Base-by-base conservation (phyloP, 2,797 vertebrate genomes). In the Lophius americanus region DNA sequence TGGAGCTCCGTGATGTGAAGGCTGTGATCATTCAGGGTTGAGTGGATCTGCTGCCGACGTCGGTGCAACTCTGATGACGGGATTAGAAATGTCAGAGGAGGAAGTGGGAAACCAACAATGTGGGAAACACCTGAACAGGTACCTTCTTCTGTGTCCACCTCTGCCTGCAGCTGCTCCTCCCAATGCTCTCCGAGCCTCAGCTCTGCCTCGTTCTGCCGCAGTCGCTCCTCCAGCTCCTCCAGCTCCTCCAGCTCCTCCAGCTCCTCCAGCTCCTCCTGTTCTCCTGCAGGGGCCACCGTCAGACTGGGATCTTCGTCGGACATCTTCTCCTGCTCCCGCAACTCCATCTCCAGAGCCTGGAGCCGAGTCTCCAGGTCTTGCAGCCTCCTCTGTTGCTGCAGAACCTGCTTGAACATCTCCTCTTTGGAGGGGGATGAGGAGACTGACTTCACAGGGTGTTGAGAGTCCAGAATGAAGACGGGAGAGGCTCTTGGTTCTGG, bases 201-300 rank as follows among this genome's bases (percentile, higher is more conserved):
- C 83, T 96, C 95, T 0, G 78, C 92, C 4, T 96, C 89, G 0
- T 95, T 97, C 70, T 90, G 89, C 63, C 81, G 91, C 47, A 94
- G 84, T 44, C 75, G 75, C 68, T 80, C 85, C 82, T 95, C 95
- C 83, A 97, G 82, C 7, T 85, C 83, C 67, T 93, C 88, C 74
- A 96, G 87, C 7, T 85, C 83, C 64, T 95, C 94, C 82, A 97
- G 82, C n/a, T n/a, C n/a, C n/a, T n/a, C n/a, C n/a, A n/a, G n/a
- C n/a, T n/a, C n/a, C n/a, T n/a, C n/a, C n/a, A n/a, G n/a, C 7
- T 85, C 83, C 67, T 93, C 88, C 74, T 96, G 87, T 44, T 96
- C 93, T 0, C 85, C 80, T 70, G 86, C 82, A 0, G 87, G 36
- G 9, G 49, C 70, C 7, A 7, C 60, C 9, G 9, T 70, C 67